phyloP scores from a whole-genome alignment of 2,113 vertebrate genomes.

The Pseudorectes ferrugineus region DNA sequence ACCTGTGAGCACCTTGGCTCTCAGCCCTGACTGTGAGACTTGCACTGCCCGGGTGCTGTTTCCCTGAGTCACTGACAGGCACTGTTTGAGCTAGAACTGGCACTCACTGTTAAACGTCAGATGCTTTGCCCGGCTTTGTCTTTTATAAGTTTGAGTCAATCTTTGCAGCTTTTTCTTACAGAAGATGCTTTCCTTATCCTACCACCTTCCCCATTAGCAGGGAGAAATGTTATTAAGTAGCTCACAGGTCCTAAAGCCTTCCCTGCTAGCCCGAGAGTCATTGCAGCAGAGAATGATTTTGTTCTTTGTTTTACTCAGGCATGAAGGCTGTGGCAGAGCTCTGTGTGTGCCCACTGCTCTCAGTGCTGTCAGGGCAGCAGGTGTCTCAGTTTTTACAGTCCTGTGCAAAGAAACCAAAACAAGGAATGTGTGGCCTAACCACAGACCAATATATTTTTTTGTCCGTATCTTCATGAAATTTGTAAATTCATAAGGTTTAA shows the following conservation, averaged over 20 bases:
- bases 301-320: background rate
- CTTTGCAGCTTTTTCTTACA: background rate
- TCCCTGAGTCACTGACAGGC: background rate
- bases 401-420: background rate
- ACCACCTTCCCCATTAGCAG: background rate
- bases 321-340: background rate
- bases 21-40: background rate
- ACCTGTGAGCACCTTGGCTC: background rate
- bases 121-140: background rate
- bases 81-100: background rate
- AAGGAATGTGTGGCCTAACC: background rate
- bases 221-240: background rate
- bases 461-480: background rate
- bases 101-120: accelerated
- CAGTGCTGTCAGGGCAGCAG: background rate
- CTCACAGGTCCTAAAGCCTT: background rate
- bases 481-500: background rate
- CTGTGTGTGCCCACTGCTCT: background rate
- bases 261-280: background rate
- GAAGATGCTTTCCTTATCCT: background rate
- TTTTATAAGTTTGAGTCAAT: background rate
- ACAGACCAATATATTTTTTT: background rate
- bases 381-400: background rate
- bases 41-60: background rate
- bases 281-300: background rate